A percentile compares a stretch with the other conserved stretches of the same genome.
Conservation (phyloP, 2,888 invertebrate genomes). For the Chironomus riparius region DNA sequence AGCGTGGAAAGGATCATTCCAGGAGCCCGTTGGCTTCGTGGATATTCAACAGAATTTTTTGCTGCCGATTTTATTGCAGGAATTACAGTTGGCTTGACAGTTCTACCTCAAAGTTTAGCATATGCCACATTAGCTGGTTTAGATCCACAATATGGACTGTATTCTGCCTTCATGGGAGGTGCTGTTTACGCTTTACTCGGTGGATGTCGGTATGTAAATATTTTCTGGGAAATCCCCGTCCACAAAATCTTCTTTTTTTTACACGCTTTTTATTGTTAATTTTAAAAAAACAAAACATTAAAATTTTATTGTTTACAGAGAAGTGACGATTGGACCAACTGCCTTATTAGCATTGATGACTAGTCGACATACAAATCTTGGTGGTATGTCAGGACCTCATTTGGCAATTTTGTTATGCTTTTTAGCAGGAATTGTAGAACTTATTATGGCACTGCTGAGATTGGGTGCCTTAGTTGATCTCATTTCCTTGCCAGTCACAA, state of each 20-base stretch:
- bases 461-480: slow-evolving; percentile 81
- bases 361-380: slow-evolving; percentile 48
- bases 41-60: slow-evolving; percentile 65
- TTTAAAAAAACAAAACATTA: too few relatives aligned
- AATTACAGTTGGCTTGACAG: slow-evolving; percentile 83
- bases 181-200: slow-evolving; percentile 86
- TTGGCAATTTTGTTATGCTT: slow-evolving; percentile 79
- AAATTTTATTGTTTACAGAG: slow-evolving; percentile 43
- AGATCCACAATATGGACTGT: slow-evolving; percentile 86
- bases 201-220: slow-evolving; percentile 47
- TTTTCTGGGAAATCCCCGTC: too few relatives aligned
- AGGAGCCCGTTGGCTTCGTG: slow-evolving; percentile 59
- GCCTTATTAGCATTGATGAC: slow-evolving; percentile 93
- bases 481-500: slow-evolving; percentile 81
- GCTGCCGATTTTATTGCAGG: slow-evolving; percentile 84
- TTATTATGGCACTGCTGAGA: slow-evolving; percentile 72
- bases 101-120: slow-evolving; percentile 87
- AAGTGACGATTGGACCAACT: slow-evolving; percentile 83
- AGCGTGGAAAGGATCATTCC: slow-evolving; percentile 34
- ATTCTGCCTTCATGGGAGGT: slow-evolving; percentile 90
- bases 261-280: too few relatives aligned
- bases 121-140: slow-evolving; percentile 84
- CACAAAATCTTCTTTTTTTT: too few relatives aligned
- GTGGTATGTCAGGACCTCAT: slow-evolving; percentile 48
- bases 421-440: slow-evolving; percentile 68